Evolutionary conservation across 2,113 vertebrate species (phyloP).

Genomic region (Phalacrocorax carbo): DNA sequence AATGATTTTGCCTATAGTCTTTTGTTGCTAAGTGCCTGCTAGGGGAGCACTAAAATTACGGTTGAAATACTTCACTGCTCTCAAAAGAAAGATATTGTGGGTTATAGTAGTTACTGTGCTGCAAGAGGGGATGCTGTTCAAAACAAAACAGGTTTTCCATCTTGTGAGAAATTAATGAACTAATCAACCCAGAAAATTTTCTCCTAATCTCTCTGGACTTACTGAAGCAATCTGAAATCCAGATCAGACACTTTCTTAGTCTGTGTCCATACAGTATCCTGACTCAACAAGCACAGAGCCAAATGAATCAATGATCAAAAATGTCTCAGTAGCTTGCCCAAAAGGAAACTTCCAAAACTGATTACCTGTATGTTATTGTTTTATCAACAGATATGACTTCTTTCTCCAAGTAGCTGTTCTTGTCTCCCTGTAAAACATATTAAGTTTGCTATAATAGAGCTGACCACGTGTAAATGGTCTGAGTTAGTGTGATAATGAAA

Average conservation of each 20-base stretch:
- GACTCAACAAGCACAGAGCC: background rate
- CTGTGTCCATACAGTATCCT: fast-evolving
- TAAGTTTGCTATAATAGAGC: background rate
- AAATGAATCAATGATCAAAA: background rate
- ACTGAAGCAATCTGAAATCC: background rate
- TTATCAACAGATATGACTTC: background rate
- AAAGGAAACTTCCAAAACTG: background rate
- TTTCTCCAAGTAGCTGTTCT: background rate
- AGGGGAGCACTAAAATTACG: background rate
- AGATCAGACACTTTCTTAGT: background rate
- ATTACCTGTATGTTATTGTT: background rate
- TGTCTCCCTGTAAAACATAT: background rate
- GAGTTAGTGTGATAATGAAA: background rate
- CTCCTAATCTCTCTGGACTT: background rate
- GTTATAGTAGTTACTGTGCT: background rate
- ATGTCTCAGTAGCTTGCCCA: background rate
- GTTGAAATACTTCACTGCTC: background rate
- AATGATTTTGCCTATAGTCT: background rate
- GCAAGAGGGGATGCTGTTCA: background rate
- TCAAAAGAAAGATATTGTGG: background rate
- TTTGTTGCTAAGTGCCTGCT: background rate
- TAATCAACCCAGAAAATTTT: background rate
- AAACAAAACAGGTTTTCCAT: background rate
- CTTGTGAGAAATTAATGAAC: background rate
- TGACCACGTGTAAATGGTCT: background rate